Evolutionary conservation across 1,140 invertebrate species (phyloP), one percentile per base, ranked within the genome.

Genomic region (Atta cephalotes): DNA sequence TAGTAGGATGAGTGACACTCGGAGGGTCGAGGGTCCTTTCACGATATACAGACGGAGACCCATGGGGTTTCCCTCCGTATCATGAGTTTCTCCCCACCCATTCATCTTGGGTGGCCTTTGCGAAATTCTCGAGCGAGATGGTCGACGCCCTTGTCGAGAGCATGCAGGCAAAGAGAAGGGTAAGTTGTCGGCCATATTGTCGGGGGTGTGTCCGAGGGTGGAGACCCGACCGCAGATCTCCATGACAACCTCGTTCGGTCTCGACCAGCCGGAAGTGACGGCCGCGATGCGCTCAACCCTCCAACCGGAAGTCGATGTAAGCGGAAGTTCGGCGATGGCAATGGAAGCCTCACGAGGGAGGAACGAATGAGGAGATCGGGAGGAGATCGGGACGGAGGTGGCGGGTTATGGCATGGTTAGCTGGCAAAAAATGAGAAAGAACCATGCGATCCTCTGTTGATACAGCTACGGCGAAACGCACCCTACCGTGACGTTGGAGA

Each of bases 131-230:
- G 60, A 87, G 60, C 66, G 56, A 70, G 77, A 86, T 66, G 51
- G 74, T 82, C 68, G 80, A 84, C 80, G 80, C 70, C 80, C 56
- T 84, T 60, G 78, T 62, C 18, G 62, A 68, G 53, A 68, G 35
- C 45, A 31, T 18, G 21, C n/a, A 60, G 25, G 60, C 51, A 31
- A 78, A 66, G 77, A 63, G 87, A 74, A 76, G 72, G 74, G 76
- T 53, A 49, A 7, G 31, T 12, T 21, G 91, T 87, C 93, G 89
- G 93, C 93, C 93, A 94, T 94, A 88, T 88, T 93, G 92, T 76
- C 88, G 91, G 89, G 93, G 93, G 93, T 93, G 93, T 93, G 91
- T 66, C 92, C 63, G 87, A 91, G 92, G 93, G 93, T 93, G 93
- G 91, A 91, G 88, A 58, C 92, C 93, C 56, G 68, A 60, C 18